phyloP scores from a whole-genome alignment of 2,113 vertebrate genomes.

The Tragulus kanchil region DNA sequence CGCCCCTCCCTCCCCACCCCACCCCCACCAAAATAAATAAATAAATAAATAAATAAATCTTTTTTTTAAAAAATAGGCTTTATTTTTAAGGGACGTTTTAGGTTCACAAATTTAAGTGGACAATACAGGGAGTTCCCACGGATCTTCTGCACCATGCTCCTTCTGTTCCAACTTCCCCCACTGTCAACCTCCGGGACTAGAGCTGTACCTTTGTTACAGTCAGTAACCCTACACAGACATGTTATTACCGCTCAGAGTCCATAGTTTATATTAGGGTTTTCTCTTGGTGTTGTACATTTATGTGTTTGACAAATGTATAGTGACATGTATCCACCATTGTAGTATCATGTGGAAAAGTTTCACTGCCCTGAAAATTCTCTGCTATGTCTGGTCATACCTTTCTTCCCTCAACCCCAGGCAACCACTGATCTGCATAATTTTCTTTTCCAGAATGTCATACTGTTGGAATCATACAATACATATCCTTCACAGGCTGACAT shows the following conservation, averaged over 20 bases:
- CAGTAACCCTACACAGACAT: neutral
- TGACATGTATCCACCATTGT: neutral
- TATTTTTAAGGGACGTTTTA: slow-evolving; percentile 11
- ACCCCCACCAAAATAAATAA: no score
- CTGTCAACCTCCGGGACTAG: neutral
- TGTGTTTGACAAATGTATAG: neutral
- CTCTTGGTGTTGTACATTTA: neutral
- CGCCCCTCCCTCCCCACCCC: no score
- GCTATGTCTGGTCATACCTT: neutral
- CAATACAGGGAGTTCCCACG: neutral
- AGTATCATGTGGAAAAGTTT: neutral
- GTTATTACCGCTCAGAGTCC: neutral
- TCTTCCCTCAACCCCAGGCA: neutral
- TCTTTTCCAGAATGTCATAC: neutral
- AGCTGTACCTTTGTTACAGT: neutral
- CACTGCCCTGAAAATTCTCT: neutral
- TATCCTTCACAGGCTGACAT: neutral
- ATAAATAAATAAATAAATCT: no score
- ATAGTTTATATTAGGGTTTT: neutral
- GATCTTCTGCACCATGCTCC: neutral
- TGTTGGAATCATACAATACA: neutral
- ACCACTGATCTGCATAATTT: neutral
- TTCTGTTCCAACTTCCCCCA: neutral
- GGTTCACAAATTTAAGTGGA: neutral
- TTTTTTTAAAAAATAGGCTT: neutral